A percentile compares a stretch with the other conserved stretches of the same genome.
phyloP scores from a whole-genome alignment of 2,888 invertebrate genomes.

The Syrphus vitripennis region DNA sequence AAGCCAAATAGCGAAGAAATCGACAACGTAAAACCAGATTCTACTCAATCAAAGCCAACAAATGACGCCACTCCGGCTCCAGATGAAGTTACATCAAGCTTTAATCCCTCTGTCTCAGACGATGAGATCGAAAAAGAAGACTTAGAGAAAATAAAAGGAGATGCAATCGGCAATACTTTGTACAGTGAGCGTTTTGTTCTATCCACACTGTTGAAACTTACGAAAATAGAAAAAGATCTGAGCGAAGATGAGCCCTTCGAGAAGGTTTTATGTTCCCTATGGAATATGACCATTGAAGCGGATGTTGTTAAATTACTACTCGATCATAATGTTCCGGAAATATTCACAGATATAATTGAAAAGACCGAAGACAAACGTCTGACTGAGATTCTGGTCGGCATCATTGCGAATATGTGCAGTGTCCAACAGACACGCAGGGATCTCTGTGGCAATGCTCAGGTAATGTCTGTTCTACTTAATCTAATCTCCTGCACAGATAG shows the following conservation, averaged over 20 bases:
- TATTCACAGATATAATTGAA: slow-evolving; percentile 82
- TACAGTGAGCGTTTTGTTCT: slow-evolving; percentile 90
- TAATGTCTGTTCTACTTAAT: slow-evolving; percentile 83
- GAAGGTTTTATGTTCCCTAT: slow-evolving; percentile 88
- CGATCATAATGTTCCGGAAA: slow-evolving; percentile 85
- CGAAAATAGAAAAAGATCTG: slow-evolving; percentile 83
- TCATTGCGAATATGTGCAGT: slow-evolving; percentile 92
- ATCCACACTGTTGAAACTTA: slow-evolving; percentile 85
- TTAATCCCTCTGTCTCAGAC: slow-evolving; percentile 72
- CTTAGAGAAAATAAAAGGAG: slow-evolving; percentile 84
- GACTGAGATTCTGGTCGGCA: slow-evolving; percentile 91
- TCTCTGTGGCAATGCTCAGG: slow-evolving; percentile 83
- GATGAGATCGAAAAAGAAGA: slow-evolving; percentile 75
- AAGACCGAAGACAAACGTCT: slow-evolving; percentile 85
- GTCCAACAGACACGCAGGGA: slow-evolving; percentile 84
- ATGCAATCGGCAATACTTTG: slow-evolving; percentile 90
- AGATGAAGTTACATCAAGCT: slow-evolving; percentile 55
- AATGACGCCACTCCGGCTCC: neutral
- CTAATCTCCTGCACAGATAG: slow-evolving; percentile 86
- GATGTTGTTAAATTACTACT: slow-evolving; percentile 88
- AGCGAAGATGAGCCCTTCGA: slow-evolving; percentile 84
- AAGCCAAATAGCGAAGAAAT: slow-evolving; percentile 13
- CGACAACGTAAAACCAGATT: slow-evolving; percentile 27
- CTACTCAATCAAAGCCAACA: neutral
- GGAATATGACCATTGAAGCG: slow-evolving; percentile 92